Base-by-base conservation (phyloP, 2,797 vertebrate genomes). In the Paratrypauchen microcephalus region DNA sequence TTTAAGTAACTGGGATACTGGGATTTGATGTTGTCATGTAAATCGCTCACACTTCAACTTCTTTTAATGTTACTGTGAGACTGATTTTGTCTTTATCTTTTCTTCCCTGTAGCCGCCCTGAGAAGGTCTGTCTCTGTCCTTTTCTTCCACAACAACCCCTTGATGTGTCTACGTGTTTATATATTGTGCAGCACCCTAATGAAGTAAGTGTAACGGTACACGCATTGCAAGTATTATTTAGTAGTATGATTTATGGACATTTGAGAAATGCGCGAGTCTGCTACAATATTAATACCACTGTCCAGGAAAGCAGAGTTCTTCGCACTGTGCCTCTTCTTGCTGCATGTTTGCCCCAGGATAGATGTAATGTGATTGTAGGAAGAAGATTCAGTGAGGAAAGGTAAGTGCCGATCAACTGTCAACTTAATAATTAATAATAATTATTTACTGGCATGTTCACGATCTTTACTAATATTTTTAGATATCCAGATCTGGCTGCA, bases 121-220 rank as follows among this genome's bases (percentile, higher is more conserved):
- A 95, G 89, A 99, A 99, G 89, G 98, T 99, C 75, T 99, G 98
- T 85, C 91, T 99, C 72, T 99, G 98, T 88, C 98, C 98, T 0
- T 99, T 96, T 89, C 94, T 99, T 56, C 98, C 98, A 1, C 28
- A 88, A 8, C 90, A 93, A 80, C 96, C 96, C 0, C 87, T 99
- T 68, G 93, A 94, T 57, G 94, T 99, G 73, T 97, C 97, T 68
- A 97, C 96, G 0, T 92, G 92, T 81, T 87, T 99, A 72, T 98
- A 97, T 82, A 96, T 99, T 57, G 95, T 99, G 78, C 98, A 99
- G 83, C 98, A 99, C 89, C 98, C 98, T 19, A 97, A 97, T 82
- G 97, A 99, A 96, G 98, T 98, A 85, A 94, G 94, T 52, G 21
- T 19, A 8, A 15, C 2, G 32, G 4, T 13, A 6, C n/a, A 28